Percentiles rank a stretch among this genome's conserved stretches.
Evolutionary conservation across 2,113 vertebrate species (phyloP).

Genomic region (Callorhinus ursinus): DNA sequence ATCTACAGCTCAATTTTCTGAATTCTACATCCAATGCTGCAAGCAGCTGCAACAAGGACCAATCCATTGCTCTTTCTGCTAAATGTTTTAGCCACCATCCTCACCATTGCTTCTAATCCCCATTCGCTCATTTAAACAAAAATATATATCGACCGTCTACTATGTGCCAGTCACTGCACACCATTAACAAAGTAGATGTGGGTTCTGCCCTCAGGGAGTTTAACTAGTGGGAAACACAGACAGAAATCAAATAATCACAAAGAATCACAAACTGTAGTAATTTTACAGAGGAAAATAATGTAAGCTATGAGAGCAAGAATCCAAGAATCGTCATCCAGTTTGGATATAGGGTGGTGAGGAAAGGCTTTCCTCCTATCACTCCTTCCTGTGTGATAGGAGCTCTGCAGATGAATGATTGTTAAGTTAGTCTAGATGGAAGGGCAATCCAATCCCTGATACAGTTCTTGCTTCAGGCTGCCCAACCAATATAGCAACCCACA

Average conservation of each 20-base stretch:
- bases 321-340: neutral
- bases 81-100: neutral
- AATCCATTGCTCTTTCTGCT: neutral
- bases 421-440: neutral
- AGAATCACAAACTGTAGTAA: neutral
- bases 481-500: neutral
- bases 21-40: neutral
- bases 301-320: neutral
- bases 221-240: neutral
- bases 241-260: constrained; percentile 24
- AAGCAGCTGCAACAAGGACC: neutral
- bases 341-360: neutral
- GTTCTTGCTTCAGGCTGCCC: neutral
- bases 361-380: neutral
- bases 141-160: neutral
- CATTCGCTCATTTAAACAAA: neutral
- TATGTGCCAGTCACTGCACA: neutral
- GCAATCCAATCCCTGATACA: neutral
- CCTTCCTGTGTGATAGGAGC: neutral
- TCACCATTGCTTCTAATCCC: neutral
- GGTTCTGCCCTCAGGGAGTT: neutral
- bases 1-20: neutral
- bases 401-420: neutral
- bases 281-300: neutral
- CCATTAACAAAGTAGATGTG: neutral